These are phyloP conservation scores for Euglossa dilemma DNA, from an alignment of 1,140 invertebrate genomes.

Conservation along the genomic window DNA sequence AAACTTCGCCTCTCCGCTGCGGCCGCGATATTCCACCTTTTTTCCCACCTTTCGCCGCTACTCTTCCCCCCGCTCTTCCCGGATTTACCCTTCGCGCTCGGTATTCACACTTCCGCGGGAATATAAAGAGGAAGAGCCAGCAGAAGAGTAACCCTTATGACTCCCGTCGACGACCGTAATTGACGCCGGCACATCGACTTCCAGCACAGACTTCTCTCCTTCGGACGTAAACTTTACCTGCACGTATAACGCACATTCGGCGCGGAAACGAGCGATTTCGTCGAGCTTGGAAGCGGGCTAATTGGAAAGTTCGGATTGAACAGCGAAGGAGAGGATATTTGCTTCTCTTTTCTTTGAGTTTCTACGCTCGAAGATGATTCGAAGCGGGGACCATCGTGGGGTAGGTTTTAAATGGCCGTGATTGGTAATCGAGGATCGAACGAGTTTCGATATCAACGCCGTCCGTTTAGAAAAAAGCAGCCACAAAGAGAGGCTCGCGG, in stretches of 20 bases:
- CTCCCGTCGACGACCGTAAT: background rate
- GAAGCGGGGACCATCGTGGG: background rate
- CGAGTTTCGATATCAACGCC: background rate
- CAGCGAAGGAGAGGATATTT: too few species aligned
- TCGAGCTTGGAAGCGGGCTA: too few species aligned
- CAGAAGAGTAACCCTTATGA: background rate
- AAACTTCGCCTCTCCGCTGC: constrained; percentile 9
- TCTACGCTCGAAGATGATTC: background rate
- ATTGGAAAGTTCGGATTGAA: too few species aligned
- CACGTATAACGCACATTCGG: too few species aligned
- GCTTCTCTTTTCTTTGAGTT: background rate
- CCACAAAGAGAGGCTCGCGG: background rate
- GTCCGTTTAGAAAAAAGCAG: background rate
- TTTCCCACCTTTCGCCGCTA: too few species aligned
- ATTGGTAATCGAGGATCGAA: background rate
- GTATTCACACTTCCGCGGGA: background rate
- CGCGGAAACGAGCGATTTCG: too few species aligned
- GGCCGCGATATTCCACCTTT: background rate
- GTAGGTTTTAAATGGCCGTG: background rate
- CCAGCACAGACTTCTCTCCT: background rate
- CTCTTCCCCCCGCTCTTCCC: background rate
- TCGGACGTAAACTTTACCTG: too few species aligned
- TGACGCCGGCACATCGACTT: background rate
- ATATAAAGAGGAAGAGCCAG: background rate
- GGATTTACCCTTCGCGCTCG: background rate